Conservation (phyloP, 2,797 vertebrate genomes). For the Gouania willdenowi region DNA sequence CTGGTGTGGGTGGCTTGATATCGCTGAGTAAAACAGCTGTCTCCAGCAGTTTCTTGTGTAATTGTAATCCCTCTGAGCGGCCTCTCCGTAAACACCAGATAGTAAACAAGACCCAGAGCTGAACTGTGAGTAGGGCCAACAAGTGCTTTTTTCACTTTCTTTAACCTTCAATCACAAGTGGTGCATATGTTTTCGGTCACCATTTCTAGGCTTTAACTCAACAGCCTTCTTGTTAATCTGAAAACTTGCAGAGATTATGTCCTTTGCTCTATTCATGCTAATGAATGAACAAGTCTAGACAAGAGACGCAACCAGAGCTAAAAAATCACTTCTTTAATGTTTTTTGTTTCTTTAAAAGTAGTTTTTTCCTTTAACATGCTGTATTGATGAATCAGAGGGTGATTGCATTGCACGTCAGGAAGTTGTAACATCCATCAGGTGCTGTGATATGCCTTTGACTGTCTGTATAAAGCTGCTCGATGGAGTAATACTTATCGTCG, state of each 20-base stretch:
- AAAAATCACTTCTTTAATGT: too few species aligned
- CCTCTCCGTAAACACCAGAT: constrained; percentile 54
- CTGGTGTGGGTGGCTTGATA: constrained; percentile 44
- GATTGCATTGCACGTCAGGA: not conserved
- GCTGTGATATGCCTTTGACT: not conserved
- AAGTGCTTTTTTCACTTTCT: constrained; percentile 2
- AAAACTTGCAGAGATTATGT: constrained; percentile 34
- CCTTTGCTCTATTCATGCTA: constrained; percentile 20
- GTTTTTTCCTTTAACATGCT: constrained; percentile 20
- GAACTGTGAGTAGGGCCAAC: constrained; percentile 11
- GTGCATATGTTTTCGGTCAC: constrained; percentile 24
- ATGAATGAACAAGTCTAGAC: not conserved
- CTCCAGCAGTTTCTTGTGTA: constrained; percentile 56
- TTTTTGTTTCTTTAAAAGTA: too few species aligned
- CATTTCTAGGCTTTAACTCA: constrained; percentile 26
- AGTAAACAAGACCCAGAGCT: constrained; percentile 51
- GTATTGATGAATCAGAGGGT: not conserved
- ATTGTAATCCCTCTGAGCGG: constrained; percentile 63
- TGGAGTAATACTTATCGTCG: too few species aligned
- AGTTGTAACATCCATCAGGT: not conserved
- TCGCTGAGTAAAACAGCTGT: constrained; percentile 52
- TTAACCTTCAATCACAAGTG: constrained; percentile 9
- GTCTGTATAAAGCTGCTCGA: too few species aligned
- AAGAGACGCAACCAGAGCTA: constrained; percentile 15
- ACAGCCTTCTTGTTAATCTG: constrained; percentile 24